Conservation (phyloP, 2,888 invertebrate species). For the Ectropis crepuscularia region DNA sequence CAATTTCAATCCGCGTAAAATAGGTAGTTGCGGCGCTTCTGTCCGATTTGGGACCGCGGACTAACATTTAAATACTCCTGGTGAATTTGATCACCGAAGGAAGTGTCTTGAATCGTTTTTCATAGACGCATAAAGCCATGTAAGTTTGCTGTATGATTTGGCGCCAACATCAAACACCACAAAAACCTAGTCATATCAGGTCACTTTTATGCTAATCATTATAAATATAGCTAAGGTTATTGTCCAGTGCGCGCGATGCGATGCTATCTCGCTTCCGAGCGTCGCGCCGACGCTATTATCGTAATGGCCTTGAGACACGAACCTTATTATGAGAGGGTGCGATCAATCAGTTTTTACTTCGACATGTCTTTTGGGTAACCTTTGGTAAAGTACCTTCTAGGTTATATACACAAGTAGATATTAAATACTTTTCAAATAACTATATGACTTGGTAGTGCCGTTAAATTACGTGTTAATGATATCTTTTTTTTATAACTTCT, state of each 20-base stretch:
- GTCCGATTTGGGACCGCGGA: too few relatives aligned
- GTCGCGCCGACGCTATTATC: conserved; percentile 77
- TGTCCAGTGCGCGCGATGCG: conserved; percentile 80
- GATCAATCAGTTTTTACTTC: conserved; percentile 72
- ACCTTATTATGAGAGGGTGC: conserved; percentile 67
- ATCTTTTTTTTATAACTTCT: too few relatives aligned
- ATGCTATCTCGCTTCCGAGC: conserved; percentile 78
- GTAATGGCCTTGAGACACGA: conserved; percentile 79
- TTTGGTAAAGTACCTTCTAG: conserved; percentile 16
- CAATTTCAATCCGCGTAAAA: too few relatives aligned
- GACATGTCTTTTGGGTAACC: conserved; percentile 54
- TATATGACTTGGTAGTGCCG: too few relatives aligned
- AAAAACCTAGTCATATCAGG: conserved; percentile 58
- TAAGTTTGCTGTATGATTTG: not conserved
- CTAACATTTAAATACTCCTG: too few relatives aligned
- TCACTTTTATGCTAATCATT: conserved; percentile 71
- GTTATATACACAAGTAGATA: not conserved
- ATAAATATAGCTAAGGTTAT: conserved; percentile 77
- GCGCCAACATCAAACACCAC: conserved; percentile 20
- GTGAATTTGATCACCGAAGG: too few relatives aligned
- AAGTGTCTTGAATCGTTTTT: too few relatives aligned
- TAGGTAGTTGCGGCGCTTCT: too few relatives aligned
- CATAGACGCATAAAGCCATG: not conserved
- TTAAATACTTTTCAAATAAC: too few relatives aligned
- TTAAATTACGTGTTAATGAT: too few relatives aligned